Percentiles rank a stretch among this genome's conserved stretches.
Evolutionary conservation across 2,113 vertebrate genomes (phyloP).

Genomic region (Nesogale talazaci): DNA sequence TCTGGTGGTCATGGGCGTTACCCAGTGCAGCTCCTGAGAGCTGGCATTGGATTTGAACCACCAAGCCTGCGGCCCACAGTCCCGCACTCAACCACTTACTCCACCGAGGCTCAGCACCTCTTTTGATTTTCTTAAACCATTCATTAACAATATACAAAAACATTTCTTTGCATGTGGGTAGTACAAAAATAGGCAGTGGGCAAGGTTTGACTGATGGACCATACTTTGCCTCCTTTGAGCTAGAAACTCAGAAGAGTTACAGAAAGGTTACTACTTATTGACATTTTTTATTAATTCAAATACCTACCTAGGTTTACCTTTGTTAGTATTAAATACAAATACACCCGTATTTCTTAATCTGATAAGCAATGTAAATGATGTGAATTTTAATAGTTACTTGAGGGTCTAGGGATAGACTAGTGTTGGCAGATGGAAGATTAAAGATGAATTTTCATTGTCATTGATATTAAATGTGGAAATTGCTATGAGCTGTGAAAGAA

Average conservation of each 20-base stretch:
- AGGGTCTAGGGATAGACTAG: conserved; percentile 61
- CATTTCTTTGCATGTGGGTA: conserved; percentile 17
- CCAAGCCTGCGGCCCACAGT: no score
- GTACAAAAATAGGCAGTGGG: neutral
- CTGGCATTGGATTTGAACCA: no score
- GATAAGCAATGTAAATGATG: conserved; percentile 50
- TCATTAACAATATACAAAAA: neutral
- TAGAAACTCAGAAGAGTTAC: neutral
- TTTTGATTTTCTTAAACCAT: neutral
- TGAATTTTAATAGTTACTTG: conserved; percentile 53
- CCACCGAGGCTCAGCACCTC: no score
- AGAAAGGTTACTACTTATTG: neutral
- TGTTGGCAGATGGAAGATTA: conserved; percentile 77
- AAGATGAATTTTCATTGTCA: conserved; percentile 79
- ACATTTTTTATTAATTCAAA: neutral
- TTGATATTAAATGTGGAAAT: conserved; percentile 78
- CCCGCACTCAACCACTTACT: no score
- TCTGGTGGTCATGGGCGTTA: no score
- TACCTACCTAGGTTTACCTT: neutral
- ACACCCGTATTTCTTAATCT: conserved; percentile 9
- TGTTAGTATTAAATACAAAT: conserved; percentile 23
- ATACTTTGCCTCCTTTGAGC: neutral
- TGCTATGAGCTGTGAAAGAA: conserved; percentile 72
- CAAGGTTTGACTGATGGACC: neutral
- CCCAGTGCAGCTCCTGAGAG: no score